A percentile compares a stretch with the other conserved stretches of the same genome.
Conservation (phyloP, 2,797 vertebrate genomes). For the Uromys caudimaculatus region DNA sequence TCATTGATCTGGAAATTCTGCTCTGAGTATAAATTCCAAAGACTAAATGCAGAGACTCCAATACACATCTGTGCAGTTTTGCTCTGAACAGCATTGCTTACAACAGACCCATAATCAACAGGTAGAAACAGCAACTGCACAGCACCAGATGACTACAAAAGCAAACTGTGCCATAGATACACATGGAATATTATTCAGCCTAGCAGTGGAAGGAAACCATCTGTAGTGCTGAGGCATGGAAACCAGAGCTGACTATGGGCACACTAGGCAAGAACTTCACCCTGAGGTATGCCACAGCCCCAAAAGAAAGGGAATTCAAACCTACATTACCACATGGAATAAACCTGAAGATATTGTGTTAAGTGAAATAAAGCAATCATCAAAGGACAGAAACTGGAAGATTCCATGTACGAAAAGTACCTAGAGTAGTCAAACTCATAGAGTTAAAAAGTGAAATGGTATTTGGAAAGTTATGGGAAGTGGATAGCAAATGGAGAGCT, state of each 20-base stretch:
- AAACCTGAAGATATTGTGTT: not conserved
- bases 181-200: not conserved
- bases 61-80: accelerated
- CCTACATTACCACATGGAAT: not conserved
- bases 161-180: not conserved
- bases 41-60: not conserved
- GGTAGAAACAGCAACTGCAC: not conserved
- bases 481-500: not conserved
- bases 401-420: not conserved
- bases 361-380: not conserved
- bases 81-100: not conserved
- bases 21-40: not conserved
- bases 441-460: not conserved
- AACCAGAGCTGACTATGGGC: not conserved
- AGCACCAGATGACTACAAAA: not conserved
- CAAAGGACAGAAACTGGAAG: not conserved
- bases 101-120: not conserved
- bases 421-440: not conserved
- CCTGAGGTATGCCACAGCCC: not conserved
- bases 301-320: not conserved
- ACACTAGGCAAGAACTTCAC: not conserved
- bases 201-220: not conserved
- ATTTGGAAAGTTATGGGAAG: too few species aligned
- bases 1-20: not conserved
- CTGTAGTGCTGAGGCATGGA: too few species aligned